Conservation (phyloP, 53 echinoderm and acorn worm genomes). For the Antedon mediterranea region DNA sequence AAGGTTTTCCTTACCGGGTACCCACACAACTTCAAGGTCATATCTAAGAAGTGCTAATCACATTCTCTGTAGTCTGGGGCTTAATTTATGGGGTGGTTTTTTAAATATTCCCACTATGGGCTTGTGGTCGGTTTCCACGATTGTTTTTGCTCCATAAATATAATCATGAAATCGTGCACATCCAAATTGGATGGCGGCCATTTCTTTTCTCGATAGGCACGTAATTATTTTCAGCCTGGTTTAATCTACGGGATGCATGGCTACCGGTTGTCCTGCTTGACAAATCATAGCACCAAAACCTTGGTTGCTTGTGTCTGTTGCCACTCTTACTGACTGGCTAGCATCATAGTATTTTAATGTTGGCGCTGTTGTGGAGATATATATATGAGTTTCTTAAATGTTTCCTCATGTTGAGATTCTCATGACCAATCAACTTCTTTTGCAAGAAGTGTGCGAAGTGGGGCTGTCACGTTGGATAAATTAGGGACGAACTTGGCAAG, state of each 20-base stretch:
- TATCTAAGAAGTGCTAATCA: conserved; percentile 24
- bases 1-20: neutral
- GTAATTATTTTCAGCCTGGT: neutral
- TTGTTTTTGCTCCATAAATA: neutral
- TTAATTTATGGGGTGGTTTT: conserved; percentile 33
- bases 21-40: conserved; percentile 6
- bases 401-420: neutral
- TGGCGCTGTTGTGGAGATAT: too few species aligned
- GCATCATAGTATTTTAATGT: too few species aligned
- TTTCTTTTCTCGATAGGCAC: neutral
- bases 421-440: neutral
- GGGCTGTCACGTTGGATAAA: neutral
- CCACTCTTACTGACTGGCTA: too few species aligned
- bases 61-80: conserved; percentile 35
- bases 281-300: too few species aligned
- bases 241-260: conserved; percentile 8
- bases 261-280: conserved; percentile 6
- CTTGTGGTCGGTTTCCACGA: conserved; percentile 23
- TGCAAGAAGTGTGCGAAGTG: neutral
- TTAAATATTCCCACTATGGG: conserved; percentile 27
- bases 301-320: too few species aligned
- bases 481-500: neutral
- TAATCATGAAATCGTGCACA: conserved; percentile 7
- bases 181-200: neutral
- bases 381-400: neutral